These are phyloP conservation scores for Forbesichthys papilliferus DNA, from an alignment of 2,113 vertebrate species.

Conservation along the genomic window DNA sequence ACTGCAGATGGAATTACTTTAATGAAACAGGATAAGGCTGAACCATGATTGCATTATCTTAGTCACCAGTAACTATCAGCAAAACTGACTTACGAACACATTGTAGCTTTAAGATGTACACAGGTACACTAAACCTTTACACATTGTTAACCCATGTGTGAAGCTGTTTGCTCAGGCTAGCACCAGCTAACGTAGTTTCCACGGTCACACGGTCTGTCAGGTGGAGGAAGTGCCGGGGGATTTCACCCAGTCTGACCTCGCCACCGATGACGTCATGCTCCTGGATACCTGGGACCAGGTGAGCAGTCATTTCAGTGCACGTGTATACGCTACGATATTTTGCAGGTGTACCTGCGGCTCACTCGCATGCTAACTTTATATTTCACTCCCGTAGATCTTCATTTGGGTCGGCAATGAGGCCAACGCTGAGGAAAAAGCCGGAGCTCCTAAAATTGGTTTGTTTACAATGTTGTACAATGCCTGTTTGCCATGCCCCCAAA, in stretches of 20 bases:
- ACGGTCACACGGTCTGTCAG: slow-evolving; percentile 43
- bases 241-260: slow-evolving; percentile 79
- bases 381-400: slow-evolving; percentile 65
- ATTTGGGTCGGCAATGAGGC: slow-evolving; percentile 79
- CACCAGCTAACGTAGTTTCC: not conserved
- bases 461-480: not conserved
- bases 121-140: not conserved
- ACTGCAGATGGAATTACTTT: no score
- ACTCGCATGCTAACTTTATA: slow-evolving; percentile 7
- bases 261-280: slow-evolving; percentile 82
- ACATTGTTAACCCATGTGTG: not conserved
- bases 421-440: slow-evolving; percentile 68
- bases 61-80: no score
- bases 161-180: no score
- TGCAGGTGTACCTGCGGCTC: not conserved
- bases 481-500: not conserved
- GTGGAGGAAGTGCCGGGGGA: slow-evolving; percentile 83
- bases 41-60: no score
- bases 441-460: slow-evolving; percentile 77
- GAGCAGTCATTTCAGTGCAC: not conserved
- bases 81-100: not conserved
- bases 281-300: slow-evolving; percentile 80
- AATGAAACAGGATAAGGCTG: no score
- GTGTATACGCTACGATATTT: not conserved
- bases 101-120: not conserved